phyloP scores from a whole-genome alignment of 1,140 invertebrate genomes.

The Stenopsyche tienmushanensis region DNA sequence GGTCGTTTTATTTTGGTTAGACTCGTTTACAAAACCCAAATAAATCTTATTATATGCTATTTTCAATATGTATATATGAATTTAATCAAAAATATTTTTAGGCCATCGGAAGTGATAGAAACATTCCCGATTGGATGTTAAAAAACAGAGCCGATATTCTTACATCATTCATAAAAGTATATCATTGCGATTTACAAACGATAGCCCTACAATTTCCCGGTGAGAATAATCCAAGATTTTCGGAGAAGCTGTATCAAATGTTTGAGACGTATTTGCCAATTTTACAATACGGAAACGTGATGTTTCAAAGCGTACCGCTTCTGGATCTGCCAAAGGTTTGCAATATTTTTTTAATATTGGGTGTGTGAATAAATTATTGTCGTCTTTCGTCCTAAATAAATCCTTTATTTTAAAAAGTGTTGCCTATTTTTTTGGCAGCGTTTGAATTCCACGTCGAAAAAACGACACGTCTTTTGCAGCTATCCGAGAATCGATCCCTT shows the following conservation, averaged over 20 bases:
- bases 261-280: slow-evolving; percentile 83
- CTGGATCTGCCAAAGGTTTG: slow-evolving; percentile 79
- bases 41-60: background rate
- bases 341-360: too few relatives aligned
- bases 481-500: too few relatives aligned
- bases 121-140: slow-evolving; percentile 77
- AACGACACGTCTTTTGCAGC: too few relatives aligned
- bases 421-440: too few relatives aligned
- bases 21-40: background rate
- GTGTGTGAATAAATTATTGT: too few relatives aligned
- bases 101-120: slow-evolving; percentile 83
- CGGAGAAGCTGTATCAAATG: slow-evolving; percentile 77
- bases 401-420: too few relatives aligned
- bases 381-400: too few relatives aligned
- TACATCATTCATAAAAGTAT: slow-evolving; percentile 72
- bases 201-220: slow-evolving; percentile 60
- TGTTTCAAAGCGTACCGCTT: slow-evolving; percentile 75
- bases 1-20: slow-evolving; percentile 73
- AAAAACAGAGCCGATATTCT: slow-evolving; percentile 72
- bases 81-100: slow-evolving; percentile 46
- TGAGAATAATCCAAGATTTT: slow-evolving; percentile 63
- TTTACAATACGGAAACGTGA: slow-evolving; percentile 72
- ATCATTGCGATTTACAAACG: slow-evolving; percentile 73
- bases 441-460: too few relatives aligned
- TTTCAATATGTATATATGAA: slow-evolving; percentile 25